These are phyloP conservation scores for Propithecus coquereli DNA, from an alignment of 2,113 vertebrate species.

Conservation along the genomic window DNA sequence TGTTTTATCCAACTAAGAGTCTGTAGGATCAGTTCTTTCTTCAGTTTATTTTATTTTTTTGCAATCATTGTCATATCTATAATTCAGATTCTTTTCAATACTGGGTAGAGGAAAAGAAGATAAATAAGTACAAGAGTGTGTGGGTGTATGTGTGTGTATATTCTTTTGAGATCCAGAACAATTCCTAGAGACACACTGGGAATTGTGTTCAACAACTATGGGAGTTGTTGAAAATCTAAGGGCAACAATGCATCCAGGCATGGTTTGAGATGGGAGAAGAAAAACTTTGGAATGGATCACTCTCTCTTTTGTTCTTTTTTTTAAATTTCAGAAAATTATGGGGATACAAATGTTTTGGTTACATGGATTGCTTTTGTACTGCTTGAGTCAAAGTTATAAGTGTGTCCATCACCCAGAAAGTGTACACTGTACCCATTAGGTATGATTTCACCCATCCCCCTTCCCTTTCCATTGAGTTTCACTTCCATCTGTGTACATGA, in stretches of 20 bases:
- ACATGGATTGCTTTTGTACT: too few species aligned
- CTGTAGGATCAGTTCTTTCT: neutral
- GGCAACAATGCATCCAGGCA: neutral
- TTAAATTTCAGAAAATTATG: too few species aligned
- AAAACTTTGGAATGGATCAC: neutral
- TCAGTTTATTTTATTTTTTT: slow-evolving; percentile 26
- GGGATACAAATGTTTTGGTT: too few species aligned
- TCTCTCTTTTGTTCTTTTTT: neutral
- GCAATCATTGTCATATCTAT: neutral
- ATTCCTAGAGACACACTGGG: neutral
- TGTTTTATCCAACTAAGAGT: neutral
- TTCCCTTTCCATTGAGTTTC: too few species aligned
- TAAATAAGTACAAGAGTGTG: neutral
- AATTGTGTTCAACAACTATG: too few species aligned
- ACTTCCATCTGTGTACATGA: too few species aligned
- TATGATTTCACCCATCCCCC: too few species aligned
- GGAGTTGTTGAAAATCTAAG: neutral
- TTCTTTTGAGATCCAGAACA: neutral
- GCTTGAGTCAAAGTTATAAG: too few species aligned
- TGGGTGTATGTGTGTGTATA: neutral
- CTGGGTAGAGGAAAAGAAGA: neutral
- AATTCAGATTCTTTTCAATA: slow-evolving; percentile 21
- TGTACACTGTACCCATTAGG: too few species aligned
- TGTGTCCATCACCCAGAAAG: too few species aligned
- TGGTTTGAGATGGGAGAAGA: neutral